phyloP scores from a whole-genome alignment of 2,797 vertebrate genomes.

The Girardinus metallicus region DNA sequence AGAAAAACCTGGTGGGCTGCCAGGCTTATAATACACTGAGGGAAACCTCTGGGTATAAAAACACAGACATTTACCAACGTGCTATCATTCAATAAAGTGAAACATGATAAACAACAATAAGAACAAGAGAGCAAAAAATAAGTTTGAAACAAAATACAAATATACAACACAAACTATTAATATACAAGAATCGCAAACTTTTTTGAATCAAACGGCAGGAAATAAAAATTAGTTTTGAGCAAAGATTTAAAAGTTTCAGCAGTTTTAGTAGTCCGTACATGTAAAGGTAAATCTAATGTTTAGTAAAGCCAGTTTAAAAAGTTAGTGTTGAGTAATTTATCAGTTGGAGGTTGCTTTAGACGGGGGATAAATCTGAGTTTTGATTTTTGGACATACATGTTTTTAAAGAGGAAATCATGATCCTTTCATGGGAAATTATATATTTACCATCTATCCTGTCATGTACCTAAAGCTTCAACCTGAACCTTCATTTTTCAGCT shows the following conservation, averaged over 20 bases:
- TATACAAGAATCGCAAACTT: background rate
- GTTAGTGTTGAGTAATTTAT: background rate
- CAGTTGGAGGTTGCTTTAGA: background rate
- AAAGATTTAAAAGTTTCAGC: background rate
- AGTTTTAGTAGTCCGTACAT: background rate
- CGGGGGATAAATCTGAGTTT: background rate
- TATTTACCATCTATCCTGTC: background rate
- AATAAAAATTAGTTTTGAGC: background rate
- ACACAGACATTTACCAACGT: too few species aligned
- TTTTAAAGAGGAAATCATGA: background rate
- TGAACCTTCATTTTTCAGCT: constrained; percentile 28
- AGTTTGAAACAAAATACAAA: background rate
- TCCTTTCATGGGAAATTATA: background rate
- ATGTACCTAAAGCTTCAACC: constrained; percentile 11
- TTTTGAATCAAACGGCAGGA: background rate
- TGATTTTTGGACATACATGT: background rate
- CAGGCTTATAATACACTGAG: too few species aligned
- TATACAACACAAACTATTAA: background rate
- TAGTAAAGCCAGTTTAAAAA: background rate
- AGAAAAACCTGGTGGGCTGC: too few species aligned
- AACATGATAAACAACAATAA: background rate
- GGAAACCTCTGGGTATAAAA: background rate
- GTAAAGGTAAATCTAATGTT: background rate
- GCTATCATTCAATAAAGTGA: background rate
- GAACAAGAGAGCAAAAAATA: background rate